Base-by-base conservation (phyloP, 2,797 vertebrate species). In the Aeoliscus strigatus region DNA sequence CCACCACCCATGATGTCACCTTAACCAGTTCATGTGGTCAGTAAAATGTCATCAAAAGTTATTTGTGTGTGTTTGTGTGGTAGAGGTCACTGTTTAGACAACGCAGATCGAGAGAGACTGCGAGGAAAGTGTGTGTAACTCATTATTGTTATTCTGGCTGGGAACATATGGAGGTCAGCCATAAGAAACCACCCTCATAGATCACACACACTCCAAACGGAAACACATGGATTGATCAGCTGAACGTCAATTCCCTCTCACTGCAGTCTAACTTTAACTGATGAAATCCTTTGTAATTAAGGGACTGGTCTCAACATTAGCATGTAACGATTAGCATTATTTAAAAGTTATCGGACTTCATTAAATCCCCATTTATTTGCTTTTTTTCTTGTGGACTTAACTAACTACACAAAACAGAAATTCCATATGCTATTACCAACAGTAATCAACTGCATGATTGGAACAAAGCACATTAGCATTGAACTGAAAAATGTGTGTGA, bases 1-100 rank as follows among this genome's bases (percentile, higher is more conserved):
- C 60, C 25, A 37, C 56, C 30, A 14, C 9, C 40, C 50, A 57
- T 76, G 68, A 75, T 55, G 60, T 77, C 64, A 80, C 46, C 26
- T 28, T 8, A 31, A 57, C 39, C 37, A 23, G 11, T 47, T 45
- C 50, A 31, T 37, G 53, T 6, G 17, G 47, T 21, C 16, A 44
- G 31, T 35, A 59, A 60, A 47, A 27, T 55, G 56, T 49, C 39
- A 62, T 53, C 40, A 55, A 15, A 27, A 33, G 31, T 27, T 15
- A 30, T 2, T 38, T 31, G 35, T 34, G 16, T 27, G 9, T 18
- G 55, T 46, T n/a, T n/a, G n/a, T n/a, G n/a, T n/a, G n/a, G n/a
- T n/a, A n/a, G n/a, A n/a, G n/a, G n/a, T n/a, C 21, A n/a, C n/a
- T 37, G 41, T 44, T 60, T 47, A n/a, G 29, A 55, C 65, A 53